Percentiles rank a stretch among this genome's conserved stretches.
phyloP scores from a whole-genome alignment of 2,797 vertebrate species.

The Smutsia gigantea region DNA sequence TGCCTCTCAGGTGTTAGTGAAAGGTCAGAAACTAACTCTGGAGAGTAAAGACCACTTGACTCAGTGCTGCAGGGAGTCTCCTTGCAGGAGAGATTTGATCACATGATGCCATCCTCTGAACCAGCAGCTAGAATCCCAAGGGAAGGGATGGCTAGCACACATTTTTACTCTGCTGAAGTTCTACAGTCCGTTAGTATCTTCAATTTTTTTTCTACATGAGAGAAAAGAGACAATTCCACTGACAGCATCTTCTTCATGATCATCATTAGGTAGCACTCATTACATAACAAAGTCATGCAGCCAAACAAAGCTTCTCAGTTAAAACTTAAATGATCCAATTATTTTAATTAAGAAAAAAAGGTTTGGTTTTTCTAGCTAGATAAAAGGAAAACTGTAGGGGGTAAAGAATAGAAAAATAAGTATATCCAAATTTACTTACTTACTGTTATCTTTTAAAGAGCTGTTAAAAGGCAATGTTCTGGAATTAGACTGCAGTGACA shows the following conservation, averaged over 20 bases:
- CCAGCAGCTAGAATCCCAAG: neutral
- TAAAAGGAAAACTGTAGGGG: neutral
- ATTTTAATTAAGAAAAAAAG: neutral
- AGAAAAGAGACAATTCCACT: neutral
- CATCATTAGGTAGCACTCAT: neutral
- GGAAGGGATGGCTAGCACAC: neutral
- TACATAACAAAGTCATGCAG: neutral
- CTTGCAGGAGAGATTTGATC: neutral
- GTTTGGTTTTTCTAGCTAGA: neutral
- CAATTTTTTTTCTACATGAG: neutral
- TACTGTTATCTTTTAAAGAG: neutral
- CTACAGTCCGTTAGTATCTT: neutral
- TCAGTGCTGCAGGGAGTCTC: neutral
- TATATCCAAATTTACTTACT: neutral
- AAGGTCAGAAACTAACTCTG: neutral
- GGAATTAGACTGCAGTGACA: neutral
- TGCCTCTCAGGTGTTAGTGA: neutral
- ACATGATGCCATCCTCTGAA: neutral
- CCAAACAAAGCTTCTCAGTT: neutral
- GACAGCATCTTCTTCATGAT: neutral
- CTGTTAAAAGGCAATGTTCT: neutral
- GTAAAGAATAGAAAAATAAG: neutral
- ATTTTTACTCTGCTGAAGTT: neutral
- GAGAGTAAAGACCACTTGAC: neutral
- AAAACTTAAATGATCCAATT: neutral